These are phyloP conservation scores for Serinus canaria DNA, from an alignment of 2,113 vertebrate genomes.

Conservation along the genomic window DNA sequence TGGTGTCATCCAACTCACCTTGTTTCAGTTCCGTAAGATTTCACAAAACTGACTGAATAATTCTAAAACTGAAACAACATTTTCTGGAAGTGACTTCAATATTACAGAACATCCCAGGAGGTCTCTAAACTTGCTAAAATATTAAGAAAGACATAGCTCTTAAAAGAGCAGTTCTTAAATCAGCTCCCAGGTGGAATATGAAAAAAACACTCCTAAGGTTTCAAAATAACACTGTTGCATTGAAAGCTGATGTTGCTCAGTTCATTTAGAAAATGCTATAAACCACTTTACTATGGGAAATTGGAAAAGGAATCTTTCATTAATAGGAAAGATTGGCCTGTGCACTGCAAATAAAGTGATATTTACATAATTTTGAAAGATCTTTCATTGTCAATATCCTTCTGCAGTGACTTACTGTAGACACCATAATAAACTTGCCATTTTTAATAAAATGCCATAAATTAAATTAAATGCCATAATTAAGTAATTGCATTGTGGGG, in stretches of 20 bases:
- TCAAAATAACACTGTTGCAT: constrained; percentile 49
- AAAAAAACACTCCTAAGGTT: constrained; percentile 13
- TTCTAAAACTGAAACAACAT: background rate
- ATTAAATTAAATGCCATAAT: background rate
- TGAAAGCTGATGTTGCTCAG: constrained; percentile 39
- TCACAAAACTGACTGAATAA: background rate
- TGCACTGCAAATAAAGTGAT: constrained; percentile 57
- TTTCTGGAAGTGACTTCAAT: constrained; percentile 18
- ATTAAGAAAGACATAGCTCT: constrained; percentile 65
- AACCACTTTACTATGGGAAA: constrained; percentile 64
- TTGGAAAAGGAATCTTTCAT: constrained; percentile 65
- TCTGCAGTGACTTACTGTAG: constrained; percentile 35
- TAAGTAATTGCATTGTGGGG: background rate
- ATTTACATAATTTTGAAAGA: constrained; percentile 64
- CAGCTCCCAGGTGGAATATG: constrained; percentile 48
- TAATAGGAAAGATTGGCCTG: constrained; percentile 64
- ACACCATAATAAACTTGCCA: background rate
- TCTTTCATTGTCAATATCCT: constrained; percentile 46
- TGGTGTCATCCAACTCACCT: background rate
- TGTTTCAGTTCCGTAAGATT: background rate
- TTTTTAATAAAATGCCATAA: constrained; percentile 23
- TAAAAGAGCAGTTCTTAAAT: constrained; percentile 63
- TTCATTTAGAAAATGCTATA: constrained; percentile 66
- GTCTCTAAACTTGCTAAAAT: constrained; percentile 65
- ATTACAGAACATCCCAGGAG: background rate